Evolutionary conservation across 2,113 vertebrate genomes (phyloP).

Genomic region (human): DNA sequence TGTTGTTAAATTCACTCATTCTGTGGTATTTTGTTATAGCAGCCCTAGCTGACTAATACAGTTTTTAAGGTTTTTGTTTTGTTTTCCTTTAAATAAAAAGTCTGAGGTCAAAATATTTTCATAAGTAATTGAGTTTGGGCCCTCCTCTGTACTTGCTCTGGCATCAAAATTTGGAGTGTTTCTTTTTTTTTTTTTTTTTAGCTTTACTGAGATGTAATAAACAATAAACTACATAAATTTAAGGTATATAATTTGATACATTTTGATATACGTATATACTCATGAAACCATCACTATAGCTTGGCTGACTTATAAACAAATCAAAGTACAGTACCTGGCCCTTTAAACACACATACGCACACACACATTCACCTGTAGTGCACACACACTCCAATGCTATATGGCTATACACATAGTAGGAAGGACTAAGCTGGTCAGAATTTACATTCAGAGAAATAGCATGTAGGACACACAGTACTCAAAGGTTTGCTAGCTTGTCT

Average conservation of each 20-base stretch:
- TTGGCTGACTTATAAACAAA: neutral
- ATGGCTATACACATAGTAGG: neutral
- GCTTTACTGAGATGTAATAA: neutral
- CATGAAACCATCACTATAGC: neutral
- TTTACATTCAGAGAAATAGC: neutral
- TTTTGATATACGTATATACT: neutral
- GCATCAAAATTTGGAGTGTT: neutral
- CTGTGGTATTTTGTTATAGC: neutral
- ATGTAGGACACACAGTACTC: neutral
- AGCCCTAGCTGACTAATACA: neutral
- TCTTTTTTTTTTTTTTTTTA: neutral
- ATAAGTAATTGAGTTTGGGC: neutral
- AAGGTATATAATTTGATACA: neutral
- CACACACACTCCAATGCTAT: neutral
- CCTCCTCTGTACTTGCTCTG: neutral
- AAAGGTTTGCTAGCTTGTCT: neutral
- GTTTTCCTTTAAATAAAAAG: neutral
- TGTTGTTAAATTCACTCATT: neutral
- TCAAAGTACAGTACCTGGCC: neutral
- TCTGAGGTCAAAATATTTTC: neutral
- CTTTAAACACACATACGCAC: neutral
- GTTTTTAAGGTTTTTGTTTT: neutral
- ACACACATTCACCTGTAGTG: neutral
- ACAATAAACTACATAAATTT: neutral
- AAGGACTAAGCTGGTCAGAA: neutral